Evolutionary conservation across 2,888 invertebrate genomes (phyloP).

Genomic region (Plebejus anna): DNA sequence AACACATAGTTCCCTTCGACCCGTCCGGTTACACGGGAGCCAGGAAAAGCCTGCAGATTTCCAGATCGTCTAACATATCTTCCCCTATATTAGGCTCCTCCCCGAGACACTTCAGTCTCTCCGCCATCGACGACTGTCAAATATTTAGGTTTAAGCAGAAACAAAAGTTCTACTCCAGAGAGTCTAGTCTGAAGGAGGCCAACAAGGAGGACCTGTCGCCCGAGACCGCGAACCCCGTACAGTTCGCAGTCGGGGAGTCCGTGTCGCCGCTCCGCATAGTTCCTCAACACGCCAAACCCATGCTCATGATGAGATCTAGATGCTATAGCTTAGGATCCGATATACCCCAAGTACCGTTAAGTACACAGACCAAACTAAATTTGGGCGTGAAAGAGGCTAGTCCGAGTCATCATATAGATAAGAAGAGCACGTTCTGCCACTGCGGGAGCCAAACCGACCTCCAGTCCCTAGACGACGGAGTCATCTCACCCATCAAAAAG

Average conservation of each 20-base stretch:
- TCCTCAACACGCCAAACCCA: slow-evolving; percentile 52
- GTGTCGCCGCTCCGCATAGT: slow-evolving; percentile 71
- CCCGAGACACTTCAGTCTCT: slow-evolving; percentile 84
- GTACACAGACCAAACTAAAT: slow-evolving; percentile 82
- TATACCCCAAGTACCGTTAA: slow-evolving; percentile 76
- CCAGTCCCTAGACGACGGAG: slow-evolving; percentile 81
- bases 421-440: slow-evolving; percentile 79
- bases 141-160: slow-evolving; percentile 70
- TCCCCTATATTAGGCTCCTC: slow-evolving; percentile 78
- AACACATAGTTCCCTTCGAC: slow-evolving; percentile 87
- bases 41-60: slow-evolving; percentile 64
- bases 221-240: slow-evolving; percentile 68
- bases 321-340: slow-evolving; percentile 85
- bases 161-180: slow-evolving; percentile 66
- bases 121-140: slow-evolving; percentile 81
- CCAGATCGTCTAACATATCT: slow-evolving; percentile 61
- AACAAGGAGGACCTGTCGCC: slow-evolving; percentile 53
- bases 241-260: slow-evolving; percentile 85
- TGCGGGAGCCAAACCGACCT: slow-evolving; percentile 88
- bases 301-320: slow-evolving; percentile 66
- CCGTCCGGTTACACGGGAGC: slow-evolving; percentile 80
- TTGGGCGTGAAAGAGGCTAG: slow-evolving; percentile 80
- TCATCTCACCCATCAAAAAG: slow-evolving; percentile 68
- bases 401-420: slow-evolving; percentile 56
- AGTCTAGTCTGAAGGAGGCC: slow-evolving; percentile 69